Conservation (phyloP, 2,888 invertebrate genomes). For the Ypsolopha scabrella region DNA sequence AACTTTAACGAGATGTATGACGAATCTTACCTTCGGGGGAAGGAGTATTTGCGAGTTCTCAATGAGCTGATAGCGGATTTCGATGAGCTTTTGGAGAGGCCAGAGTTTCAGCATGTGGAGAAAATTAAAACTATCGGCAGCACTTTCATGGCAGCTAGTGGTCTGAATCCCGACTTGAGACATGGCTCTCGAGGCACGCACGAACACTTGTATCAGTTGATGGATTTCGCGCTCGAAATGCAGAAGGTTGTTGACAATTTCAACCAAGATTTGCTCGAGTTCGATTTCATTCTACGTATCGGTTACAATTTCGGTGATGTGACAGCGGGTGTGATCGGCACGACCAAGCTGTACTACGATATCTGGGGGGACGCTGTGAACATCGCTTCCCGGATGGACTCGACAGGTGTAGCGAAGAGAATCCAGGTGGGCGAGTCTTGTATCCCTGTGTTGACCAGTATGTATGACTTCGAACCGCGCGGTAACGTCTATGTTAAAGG, state of each 20-base stretch:
- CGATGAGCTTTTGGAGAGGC: constrained; percentile 88
- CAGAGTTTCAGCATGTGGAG: constrained; percentile 89
- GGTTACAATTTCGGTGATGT: constrained; percentile 96
- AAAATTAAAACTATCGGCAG: constrained; percentile 98
- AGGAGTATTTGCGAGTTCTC: constrained; percentile 93
- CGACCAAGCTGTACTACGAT: constrained; percentile 95
- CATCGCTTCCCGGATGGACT: constrained; percentile 97
- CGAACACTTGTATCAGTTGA: constrained; percentile 85
- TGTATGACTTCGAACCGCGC: constrained; percentile 91
- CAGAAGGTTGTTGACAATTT: constrained; percentile 89
- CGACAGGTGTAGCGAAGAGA: constrained; percentile 88
- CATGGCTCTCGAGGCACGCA: constrained; percentile 76
- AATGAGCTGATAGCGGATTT: constrained; percentile 97
- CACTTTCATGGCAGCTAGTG: constrained; percentile 98
- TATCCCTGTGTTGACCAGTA: constrained; percentile 74
- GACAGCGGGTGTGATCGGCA: constrained; percentile 96
- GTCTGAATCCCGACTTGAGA: constrained; percentile 85
- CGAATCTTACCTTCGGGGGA: constrained; percentile 94
- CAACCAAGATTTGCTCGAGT: constrained; percentile 90
- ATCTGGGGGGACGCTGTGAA: constrained; percentile 99
- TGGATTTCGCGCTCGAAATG: constrained; percentile 95
- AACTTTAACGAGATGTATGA: constrained; percentile 99
- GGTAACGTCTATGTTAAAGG: constrained; percentile 97
- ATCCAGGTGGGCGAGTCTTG: constrained; percentile 88
- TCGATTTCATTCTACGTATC: constrained; percentile 87